phyloP scores from a whole-genome alignment of 2,888 invertebrate genomes.

The Agriopis marginaria region DNA sequence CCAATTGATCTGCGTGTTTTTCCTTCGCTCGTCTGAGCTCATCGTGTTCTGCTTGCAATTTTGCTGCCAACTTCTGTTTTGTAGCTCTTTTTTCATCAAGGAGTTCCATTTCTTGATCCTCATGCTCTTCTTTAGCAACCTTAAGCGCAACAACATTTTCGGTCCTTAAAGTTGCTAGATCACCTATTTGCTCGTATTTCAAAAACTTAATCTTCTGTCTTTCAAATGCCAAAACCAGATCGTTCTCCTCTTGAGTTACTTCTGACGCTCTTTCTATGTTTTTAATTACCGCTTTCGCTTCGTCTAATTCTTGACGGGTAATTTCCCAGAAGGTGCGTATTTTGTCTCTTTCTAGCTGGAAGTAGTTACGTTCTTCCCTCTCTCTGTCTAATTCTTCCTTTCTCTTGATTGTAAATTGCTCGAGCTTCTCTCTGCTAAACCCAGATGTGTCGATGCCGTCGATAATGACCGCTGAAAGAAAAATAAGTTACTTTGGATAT shows the following conservation, averaged over 20 bases:
- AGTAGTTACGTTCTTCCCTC: conserved; percentile 97
- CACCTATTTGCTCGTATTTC: conserved; percentile 95
- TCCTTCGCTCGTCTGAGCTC: conserved; percentile 90
- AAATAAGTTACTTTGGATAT: background rate
- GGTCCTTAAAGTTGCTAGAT: conserved; percentile 93
- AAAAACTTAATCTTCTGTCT: conserved; percentile 97
- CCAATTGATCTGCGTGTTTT: conserved; percentile 91
- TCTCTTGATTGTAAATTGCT: conserved; percentile 94
- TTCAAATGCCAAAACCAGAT: conserved; percentile 94
- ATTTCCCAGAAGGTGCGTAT: conserved; percentile 98
- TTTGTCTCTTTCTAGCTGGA: conserved; percentile 97
- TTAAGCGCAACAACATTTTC: conserved; percentile 94
- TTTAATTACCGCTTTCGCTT: conserved; percentile 90
- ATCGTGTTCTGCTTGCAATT: conserved; percentile 90
- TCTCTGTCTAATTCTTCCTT: conserved; percentile 97
- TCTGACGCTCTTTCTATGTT: conserved; percentile 93
- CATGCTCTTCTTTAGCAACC: conserved; percentile 93
- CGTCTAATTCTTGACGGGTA: conserved; percentile 95
- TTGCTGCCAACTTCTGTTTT: conserved; percentile 89
- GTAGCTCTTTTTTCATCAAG: conserved; percentile 90
- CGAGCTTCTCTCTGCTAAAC: conserved; percentile 97
- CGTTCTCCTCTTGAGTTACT: conserved; percentile 94
- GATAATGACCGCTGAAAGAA: conserved; percentile 87
- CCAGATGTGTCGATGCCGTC: conserved; percentile 97
- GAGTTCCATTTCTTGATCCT: conserved; percentile 91